Evolutionary conservation across 2,113 vertebrate species (phyloP).

Genomic region (Chunga burmeisteri): DNA sequence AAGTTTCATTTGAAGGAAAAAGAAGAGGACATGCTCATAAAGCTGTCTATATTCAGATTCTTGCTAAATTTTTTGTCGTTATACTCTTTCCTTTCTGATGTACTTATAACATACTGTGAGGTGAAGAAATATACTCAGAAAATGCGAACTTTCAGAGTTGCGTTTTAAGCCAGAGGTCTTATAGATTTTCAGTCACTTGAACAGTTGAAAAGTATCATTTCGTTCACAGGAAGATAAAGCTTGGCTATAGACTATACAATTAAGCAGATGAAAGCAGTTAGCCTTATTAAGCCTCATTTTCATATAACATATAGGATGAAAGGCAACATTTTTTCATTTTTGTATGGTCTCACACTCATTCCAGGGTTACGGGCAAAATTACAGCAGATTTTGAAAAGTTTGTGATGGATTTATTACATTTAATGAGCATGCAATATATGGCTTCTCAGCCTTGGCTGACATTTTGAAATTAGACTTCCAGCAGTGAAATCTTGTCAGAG

Average conservation of each 20-base stretch:
- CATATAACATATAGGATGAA: neutral
- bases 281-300: slow-evolving; percentile 25
- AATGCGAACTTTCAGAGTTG: neutral
- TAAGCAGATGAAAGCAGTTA: slow-evolving; percentile 24
- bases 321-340: neutral
- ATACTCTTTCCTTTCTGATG: neutral
- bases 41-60: neutral
- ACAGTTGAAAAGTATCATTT: neutral
- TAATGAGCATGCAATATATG: slow-evolving; percentile 36
- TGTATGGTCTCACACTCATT: neutral
- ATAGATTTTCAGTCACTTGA: neutral
- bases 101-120: neutral
- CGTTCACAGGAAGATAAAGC: neutral
- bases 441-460: slow-evolving; percentile 45
- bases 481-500: slow-evolving; percentile 66
- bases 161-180: neutral
- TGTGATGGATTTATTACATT: slow-evolving; percentile 29
- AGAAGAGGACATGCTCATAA: neutral
- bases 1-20: neutral
- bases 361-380: neutral
- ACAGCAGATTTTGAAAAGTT: neutral
- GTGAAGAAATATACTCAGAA: neutral
- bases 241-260: neutral
- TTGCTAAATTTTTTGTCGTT: neutral
- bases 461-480: slow-evolving; percentile 71